A percentile compares a stretch with the other conserved stretches of the same genome.
phyloP scores from a whole-genome alignment of 2,797 vertebrate genomes.

The Falco rusticolus region DNA sequence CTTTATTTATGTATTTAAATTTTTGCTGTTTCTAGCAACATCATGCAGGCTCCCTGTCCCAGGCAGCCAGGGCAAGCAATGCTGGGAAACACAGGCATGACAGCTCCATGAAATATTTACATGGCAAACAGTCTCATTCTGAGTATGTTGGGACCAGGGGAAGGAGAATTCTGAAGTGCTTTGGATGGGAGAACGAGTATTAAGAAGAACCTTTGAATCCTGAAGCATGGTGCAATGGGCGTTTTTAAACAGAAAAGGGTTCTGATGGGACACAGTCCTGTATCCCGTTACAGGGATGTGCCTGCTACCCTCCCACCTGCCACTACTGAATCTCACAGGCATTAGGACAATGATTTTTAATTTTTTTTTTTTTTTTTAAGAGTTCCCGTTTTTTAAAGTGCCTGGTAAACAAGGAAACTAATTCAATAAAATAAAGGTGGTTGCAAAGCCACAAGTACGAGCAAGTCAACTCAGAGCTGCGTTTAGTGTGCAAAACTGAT shows the following conservation, averaged over 20 bases:
- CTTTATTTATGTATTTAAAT: neutral
- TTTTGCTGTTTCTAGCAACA: neutral
- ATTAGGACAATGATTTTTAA: neutral
- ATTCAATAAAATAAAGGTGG: neutral
- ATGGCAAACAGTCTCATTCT: neutral
- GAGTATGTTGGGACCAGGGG: neutral
- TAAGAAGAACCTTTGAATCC: neutral
- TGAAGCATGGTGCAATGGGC: fast-evolving
- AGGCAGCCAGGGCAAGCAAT: neutral
- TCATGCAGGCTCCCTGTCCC: neutral
- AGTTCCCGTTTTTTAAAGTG: neutral
- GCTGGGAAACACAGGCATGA: fast-evolving
- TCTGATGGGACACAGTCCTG: neutral
- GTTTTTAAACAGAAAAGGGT: neutral
- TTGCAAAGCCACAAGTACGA: neutral
- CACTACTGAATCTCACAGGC: neutral
- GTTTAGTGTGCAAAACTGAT: neutral
- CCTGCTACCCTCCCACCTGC: neutral
- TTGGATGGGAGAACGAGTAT: neutral
- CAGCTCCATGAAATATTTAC: neutral
- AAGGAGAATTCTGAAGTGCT: neutral
- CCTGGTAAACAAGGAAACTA: neutral
- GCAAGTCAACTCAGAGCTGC: neutral
- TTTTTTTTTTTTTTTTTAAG: neutral
- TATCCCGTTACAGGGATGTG: neutral